A percentile compares a stretch with the other conserved stretches of the same genome.
Conservation (phyloP, 2,888 invertebrate species). For the Athalia rosae region DNA sequence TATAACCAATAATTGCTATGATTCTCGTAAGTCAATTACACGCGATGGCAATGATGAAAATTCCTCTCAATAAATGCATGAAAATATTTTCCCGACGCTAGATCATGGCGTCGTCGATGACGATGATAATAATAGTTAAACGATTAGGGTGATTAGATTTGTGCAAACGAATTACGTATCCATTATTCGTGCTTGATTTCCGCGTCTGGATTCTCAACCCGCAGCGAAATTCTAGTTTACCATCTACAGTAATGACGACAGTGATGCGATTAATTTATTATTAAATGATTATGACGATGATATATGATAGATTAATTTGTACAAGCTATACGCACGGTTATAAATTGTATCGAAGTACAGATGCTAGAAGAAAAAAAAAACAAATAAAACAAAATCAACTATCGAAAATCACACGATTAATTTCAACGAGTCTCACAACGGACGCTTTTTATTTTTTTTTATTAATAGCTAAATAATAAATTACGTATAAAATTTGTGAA, state of each 20-base stretch:
- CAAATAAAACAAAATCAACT: neutral
- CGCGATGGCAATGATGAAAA: neutral
- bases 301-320: conserved; percentile 36
- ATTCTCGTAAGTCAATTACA: conserved; percentile 19
- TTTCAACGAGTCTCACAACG: conserved; percentile 30
- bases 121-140: neutral
- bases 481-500: neutral
- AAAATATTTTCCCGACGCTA: neutral
- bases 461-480: conserved; percentile 24
- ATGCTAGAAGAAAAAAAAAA: neutral
- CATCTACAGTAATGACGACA: neutral
- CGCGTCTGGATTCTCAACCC: conserved; percentile 1
- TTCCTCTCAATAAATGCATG: neutral
- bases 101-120: no score
- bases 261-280: conserved; percentile 9
- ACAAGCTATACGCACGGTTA: conserved; percentile 25
- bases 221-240: conserved; percentile 2
- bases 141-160: neutral
- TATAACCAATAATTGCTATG: conserved; percentile 4
- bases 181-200: neutral
- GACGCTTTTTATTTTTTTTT: neutral
- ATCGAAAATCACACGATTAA: conserved; percentile 38
- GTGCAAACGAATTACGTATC: neutral
- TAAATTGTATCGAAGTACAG: neutral
- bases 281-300: conserved; percentile 24